Percentiles rank a stretch among this genome's conserved stretches.
These are phyloP conservation scores for Clamator glandarius DNA, from an alignment of 2,797 vertebrate species.

Conservation along the genomic window DNA sequence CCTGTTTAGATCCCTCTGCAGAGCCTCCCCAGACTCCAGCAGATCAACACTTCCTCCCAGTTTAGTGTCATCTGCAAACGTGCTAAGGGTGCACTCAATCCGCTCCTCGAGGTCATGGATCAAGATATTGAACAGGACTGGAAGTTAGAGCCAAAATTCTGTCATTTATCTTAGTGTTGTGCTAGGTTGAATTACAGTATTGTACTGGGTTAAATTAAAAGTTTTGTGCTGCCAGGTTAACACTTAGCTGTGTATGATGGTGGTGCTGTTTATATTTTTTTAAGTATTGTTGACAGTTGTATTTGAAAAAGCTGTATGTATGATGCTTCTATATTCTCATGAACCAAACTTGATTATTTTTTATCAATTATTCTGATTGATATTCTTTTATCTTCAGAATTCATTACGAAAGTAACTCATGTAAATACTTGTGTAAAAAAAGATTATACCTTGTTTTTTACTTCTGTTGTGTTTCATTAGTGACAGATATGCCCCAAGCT, in stretches of 20 bases:
- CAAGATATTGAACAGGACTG: too few species aligned
- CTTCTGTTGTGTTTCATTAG: constrained; percentile 71
- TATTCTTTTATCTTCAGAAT: not conserved
- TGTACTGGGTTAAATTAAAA: not conserved
- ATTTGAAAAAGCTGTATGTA: not conserved
- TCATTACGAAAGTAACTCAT: not conserved
- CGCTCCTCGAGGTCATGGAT: too few species aligned
- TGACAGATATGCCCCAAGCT: constrained; percentile 82
- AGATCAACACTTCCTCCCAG: too few species aligned
- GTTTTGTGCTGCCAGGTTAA: not conserved
- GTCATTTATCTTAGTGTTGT: not conserved
- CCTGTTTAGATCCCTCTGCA: too few species aligned
- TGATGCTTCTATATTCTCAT: not conserved
- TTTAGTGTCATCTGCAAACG: too few species aligned
- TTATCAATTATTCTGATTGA: not conserved
- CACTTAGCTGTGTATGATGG: not conserved
- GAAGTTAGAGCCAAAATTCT: not conserved
- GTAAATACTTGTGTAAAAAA: not conserved
- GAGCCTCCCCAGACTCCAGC: too few species aligned
- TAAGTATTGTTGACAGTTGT: not conserved
- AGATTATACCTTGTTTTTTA: not conserved
- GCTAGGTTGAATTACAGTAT: not conserved
- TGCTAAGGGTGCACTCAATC: too few species aligned
- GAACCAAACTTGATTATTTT: not conserved
- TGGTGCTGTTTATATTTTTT: not conserved